These are phyloP conservation scores for Tanaodytes sp. DNA, from an alignment of 2,888 invertebrate species.

Conservation along the genomic window DNA sequence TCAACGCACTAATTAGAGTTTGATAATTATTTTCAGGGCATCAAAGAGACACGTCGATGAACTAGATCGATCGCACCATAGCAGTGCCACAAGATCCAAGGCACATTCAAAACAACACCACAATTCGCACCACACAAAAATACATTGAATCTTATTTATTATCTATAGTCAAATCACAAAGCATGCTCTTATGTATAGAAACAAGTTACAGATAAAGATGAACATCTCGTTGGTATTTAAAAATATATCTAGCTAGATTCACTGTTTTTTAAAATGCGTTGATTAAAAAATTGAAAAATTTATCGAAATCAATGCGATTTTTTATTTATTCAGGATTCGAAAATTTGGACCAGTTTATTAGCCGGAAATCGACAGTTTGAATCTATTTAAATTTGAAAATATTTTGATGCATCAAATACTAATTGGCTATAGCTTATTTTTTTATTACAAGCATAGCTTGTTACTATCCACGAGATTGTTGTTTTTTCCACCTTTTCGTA, in stretches of 20 bases:
- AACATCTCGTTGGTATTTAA: not conserved
- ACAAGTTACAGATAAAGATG: conserved; percentile 4
- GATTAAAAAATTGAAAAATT: too few relatives aligned
- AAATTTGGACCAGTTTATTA: too few relatives aligned
- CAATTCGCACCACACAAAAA: conserved; percentile 68
- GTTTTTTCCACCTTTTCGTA: too few relatives aligned
- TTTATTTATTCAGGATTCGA: too few relatives aligned
- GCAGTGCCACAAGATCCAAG: conserved; percentile 64
- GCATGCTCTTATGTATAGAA: conserved; percentile 22
- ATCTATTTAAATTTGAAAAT: too few relatives aligned
- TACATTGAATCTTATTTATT: conserved; percentile 56
- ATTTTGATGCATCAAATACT: too few relatives aligned
- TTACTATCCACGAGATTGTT: conserved; percentile 12
- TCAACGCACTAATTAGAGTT: conserved; percentile 23
- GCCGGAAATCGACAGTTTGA: too few relatives aligned
- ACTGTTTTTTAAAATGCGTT: not conserved
- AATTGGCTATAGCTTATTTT: too few relatives aligned
- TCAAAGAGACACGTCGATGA: conserved; percentile 59
- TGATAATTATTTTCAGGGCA: conserved; percentile 52
- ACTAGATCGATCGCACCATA: conserved; percentile 65
- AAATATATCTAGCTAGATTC: too few relatives aligned
- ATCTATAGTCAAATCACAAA: conserved; percentile 27
- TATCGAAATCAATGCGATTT: too few relatives aligned
- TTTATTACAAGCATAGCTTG: conserved; percentile 3
- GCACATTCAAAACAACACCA: conserved; percentile 63